phyloP scores from a whole-genome alignment of 2,888 invertebrate genomes.

The Tenthredo distinguenda region DNA sequence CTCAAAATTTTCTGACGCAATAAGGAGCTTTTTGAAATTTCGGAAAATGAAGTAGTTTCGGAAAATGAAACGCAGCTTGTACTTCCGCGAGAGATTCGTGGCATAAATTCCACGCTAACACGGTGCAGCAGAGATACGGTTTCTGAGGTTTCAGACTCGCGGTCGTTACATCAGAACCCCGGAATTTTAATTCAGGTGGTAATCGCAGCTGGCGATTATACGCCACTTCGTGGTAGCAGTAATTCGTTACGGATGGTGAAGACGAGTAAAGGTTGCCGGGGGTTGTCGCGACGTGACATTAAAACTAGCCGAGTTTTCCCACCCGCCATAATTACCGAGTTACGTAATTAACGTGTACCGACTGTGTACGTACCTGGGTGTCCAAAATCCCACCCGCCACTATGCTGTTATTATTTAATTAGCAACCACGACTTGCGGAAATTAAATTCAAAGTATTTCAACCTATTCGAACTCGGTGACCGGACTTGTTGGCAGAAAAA shows the following conservation, averaged over 20 bases:
- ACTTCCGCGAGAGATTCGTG: neutral
- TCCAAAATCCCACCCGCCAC: neutral
- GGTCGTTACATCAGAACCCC: neutral
- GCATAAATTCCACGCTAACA: neutral
- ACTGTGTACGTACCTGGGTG: neutral
- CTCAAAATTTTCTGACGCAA: no score
- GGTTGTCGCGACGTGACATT: conserved; percentile 18
- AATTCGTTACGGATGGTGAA: conserved; percentile 34
- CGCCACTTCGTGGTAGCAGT: conserved; percentile 14
- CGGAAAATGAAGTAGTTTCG: neutral
- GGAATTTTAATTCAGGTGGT: conserved; percentile 35
- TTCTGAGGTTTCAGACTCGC: neutral
- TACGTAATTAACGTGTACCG: conserved; percentile 26
- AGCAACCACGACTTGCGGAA: neutral
- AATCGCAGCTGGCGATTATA: conserved; percentile 35
- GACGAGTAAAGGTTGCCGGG: neutral
- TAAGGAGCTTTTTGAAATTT: no score
- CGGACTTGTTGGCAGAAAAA: neutral
- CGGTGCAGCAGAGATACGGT: neutral
- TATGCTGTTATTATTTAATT: neutral
- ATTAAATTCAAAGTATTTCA: conserved; percentile 1
- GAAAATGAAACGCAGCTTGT: neutral
- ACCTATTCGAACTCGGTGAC: neutral
- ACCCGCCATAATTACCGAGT: conserved; percentile 37
- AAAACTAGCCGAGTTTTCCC: conserved; percentile 44